phyloP scores from a whole-genome alignment of 2,797 vertebrate genomes.

The Manis crassicaudata region DNA sequence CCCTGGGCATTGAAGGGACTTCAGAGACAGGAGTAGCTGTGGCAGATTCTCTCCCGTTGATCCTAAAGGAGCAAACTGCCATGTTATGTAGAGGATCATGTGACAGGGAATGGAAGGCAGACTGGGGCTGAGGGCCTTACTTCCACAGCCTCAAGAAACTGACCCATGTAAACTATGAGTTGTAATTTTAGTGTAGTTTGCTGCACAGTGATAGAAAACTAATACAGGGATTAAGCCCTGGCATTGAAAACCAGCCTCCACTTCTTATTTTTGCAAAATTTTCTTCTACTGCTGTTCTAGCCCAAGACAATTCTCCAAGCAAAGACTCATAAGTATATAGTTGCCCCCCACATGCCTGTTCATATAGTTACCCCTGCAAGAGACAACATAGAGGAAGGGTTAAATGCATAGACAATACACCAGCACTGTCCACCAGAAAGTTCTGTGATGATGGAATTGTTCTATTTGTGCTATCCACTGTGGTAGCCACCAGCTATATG shows the following conservation, averaged over 20 bases:
- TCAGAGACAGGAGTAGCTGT: background rate
- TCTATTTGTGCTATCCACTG: background rate
- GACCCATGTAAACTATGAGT: background rate
- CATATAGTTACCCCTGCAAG: background rate
- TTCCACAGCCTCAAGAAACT: background rate
- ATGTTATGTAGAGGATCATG: background rate
- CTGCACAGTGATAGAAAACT: background rate
- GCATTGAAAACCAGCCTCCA: background rate
- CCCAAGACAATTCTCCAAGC: background rate
- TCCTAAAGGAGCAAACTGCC: background rate
- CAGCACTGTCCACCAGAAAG: background rate
- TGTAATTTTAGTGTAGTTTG: background rate
- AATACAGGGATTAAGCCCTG: background rate
- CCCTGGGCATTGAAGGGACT: background rate
- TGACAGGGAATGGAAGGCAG: background rate
- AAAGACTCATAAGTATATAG: background rate
- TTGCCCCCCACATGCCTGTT: background rate
- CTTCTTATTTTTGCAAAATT: background rate
- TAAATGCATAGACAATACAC: background rate
- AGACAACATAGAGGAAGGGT: background rate
- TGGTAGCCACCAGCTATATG: background rate
- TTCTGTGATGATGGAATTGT: background rate
- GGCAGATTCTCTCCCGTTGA: background rate
- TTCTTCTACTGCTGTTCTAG: background rate
- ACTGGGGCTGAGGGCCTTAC: background rate